Evolutionary conservation across 2,888 invertebrate species (phyloP).

Genomic region (Epinotia bilunana): DNA sequence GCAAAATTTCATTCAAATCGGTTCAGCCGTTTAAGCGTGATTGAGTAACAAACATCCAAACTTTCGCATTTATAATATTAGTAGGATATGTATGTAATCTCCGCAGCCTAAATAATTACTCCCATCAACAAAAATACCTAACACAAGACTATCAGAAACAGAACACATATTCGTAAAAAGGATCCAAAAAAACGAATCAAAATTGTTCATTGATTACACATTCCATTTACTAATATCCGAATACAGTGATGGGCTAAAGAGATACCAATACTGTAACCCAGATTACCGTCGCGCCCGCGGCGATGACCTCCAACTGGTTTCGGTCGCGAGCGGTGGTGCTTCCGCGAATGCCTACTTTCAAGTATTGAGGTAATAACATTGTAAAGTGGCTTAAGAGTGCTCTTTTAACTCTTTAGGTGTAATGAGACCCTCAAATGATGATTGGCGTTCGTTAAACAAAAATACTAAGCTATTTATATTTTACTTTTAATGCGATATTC

Average conservation of each 20-base stretch:
- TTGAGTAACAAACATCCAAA: too few species aligned
- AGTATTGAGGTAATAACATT: neutral
- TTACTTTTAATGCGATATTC: too few species aligned
- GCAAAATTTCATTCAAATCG: too few species aligned
- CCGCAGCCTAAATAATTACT: too few species aligned
- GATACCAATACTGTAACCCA: conserved; percentile 27
- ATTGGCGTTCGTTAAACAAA: neutral
- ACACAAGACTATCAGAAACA: too few species aligned
- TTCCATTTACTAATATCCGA: conserved; percentile 5
- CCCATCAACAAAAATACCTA: neutral
- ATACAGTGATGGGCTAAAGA: neutral
- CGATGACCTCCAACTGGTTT: conserved; percentile 39
- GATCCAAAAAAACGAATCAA: neutral
- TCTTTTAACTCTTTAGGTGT: neutral
- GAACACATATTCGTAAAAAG: too few species aligned
- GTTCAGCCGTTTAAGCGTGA: too few species aligned
- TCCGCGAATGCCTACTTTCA: conserved; percentile 26
- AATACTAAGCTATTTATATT: neutral
- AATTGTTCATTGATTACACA: neutral
- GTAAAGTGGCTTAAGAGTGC: neutral
- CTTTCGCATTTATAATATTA: too few species aligned
- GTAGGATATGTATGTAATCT: too few species aligned
- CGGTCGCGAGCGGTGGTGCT: neutral
- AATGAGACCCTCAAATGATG: neutral
- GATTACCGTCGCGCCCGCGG: conserved; percentile 18